phyloP scores from a whole-genome alignment of 2,888 invertebrate species.

The Aporophyla nigra region DNA sequence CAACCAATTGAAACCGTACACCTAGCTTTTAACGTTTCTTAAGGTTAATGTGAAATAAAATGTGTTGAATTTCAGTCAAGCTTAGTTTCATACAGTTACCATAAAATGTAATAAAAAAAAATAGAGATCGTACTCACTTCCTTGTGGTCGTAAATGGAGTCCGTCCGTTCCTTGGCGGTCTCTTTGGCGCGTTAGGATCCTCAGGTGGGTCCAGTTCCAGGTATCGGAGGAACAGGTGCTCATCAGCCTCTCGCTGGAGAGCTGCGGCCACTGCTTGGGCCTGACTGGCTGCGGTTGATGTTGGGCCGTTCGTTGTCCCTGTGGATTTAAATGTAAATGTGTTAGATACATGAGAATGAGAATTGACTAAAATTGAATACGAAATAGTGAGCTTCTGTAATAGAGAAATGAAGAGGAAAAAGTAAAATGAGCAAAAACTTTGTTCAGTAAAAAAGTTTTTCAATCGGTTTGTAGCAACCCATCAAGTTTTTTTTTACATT shows the following conservation, averaged over 20 bases:
- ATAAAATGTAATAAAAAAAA: not conserved
- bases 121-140: constrained; percentile 79
- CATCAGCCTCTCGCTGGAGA: constrained; percentile 93
- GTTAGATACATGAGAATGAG: not conserved
- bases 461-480: no score
- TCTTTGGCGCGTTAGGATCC: constrained; percentile 91
- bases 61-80: not conserved
- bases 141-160: constrained; percentile 96
- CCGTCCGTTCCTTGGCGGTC: constrained; percentile 92
- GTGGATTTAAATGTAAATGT: constrained; percentile 6
- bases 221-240: constrained; percentile 94
- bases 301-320: constrained; percentile 86
- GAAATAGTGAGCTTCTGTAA: not conserved
- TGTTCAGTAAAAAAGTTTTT: not conserved
- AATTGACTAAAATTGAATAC: not conserved
- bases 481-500: no score
- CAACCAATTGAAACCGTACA: not conserved
- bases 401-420: not conserved
- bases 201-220: constrained; percentile 95
- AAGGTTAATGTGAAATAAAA: not conserved
- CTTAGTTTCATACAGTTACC: not conserved
- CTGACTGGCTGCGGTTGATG: constrained; percentile 85
- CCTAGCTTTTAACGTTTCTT: not conserved
- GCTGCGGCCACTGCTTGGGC: constrained; percentile 90
- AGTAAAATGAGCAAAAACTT: not conserved